A percentile compares a stretch with the other conserved stretches of the same genome.
These are phyloP conservation scores for Panulirus ornatus DNA, from an alignment of 1,140 invertebrate species.

Conservation along the genomic window DNA sequence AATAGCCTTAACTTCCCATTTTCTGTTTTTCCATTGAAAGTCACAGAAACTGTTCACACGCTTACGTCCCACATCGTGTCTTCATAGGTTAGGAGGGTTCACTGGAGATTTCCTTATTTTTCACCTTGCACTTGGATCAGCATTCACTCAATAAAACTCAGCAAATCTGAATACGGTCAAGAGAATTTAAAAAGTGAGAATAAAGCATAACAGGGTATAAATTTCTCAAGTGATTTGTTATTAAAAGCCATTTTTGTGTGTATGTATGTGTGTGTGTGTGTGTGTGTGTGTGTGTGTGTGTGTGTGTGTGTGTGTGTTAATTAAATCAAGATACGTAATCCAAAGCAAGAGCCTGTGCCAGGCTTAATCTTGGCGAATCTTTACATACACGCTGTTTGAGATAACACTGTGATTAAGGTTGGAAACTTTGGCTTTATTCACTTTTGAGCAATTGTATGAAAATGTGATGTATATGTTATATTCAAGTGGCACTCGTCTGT, in stretches of 20 bases:
- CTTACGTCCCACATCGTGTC: neutral
- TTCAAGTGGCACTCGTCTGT: neutral
- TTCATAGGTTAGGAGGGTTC: neutral
- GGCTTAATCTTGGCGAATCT: too few relatives aligned
- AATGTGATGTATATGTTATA: slow-evolving; percentile 7
- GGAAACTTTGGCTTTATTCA: neutral
- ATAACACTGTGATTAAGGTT: too few relatives aligned
- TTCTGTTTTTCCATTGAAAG: too few relatives aligned
- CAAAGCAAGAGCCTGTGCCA: too few relatives aligned
- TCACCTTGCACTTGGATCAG: neutral
- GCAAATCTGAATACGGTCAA: neutral
- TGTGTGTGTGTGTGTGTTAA: too few relatives aligned
- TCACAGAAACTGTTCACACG: too few relatives aligned
- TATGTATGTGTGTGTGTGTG: neutral
- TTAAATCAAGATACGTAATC: too few relatives aligned
- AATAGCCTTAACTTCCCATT: too few relatives aligned
- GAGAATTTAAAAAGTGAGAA: neutral
- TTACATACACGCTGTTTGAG: too few relatives aligned
- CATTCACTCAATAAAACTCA: neutral
- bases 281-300: slow-evolving; percentile 36
- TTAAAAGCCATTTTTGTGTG: neutral
- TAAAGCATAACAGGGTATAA: neutral
- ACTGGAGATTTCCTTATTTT: neutral
- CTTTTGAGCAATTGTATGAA: neutral
- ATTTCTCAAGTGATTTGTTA: neutral